Evolutionary conservation across 2,888 invertebrate species (phyloP).

Genomic region (Phyllotreta cruciferae): DNA sequence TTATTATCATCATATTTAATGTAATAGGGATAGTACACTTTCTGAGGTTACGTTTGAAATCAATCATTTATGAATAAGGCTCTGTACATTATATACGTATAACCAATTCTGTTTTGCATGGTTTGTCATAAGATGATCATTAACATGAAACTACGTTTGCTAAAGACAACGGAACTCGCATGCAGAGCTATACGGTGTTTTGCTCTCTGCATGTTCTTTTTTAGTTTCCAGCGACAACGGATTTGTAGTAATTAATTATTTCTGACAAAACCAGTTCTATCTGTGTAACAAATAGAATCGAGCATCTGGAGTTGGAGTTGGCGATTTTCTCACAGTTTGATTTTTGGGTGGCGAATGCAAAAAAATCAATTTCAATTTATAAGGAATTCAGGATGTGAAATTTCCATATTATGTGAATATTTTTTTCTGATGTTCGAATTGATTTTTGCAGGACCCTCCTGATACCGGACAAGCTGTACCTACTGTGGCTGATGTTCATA

Average conservation of each 20-base stretch:
- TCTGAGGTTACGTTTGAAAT: too few species aligned
- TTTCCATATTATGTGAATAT: neutral
- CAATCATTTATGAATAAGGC: too few species aligned
- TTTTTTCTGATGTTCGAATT: neutral
- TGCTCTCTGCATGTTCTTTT: constrained; percentile 22
- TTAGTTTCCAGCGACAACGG: constrained; percentile 15
- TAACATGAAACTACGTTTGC: constrained; percentile 16
- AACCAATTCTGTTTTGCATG: constrained; percentile 3
- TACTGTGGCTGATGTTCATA: constrained; percentile 22
- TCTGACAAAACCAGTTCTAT: constrained; percentile 26
- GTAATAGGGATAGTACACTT: too few species aligned
- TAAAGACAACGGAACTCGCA: constrained; percentile 12
- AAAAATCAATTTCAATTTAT: constrained; percentile 21
- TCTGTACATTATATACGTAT: neutral
- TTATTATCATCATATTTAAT: too few species aligned
- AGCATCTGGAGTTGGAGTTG: constrained; percentile 1
- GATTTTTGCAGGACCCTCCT: constrained; percentile 22
- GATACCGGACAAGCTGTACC: constrained; percentile 24
- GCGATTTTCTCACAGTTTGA: constrained; percentile 2
- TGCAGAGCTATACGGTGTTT: constrained; percentile 17
- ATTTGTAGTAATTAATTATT: constrained; percentile 26
- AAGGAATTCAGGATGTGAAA: neutral
- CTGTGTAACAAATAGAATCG: constrained; percentile 17
- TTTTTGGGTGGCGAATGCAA: neutral
- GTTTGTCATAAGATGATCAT: constrained; percentile 9